phyloP scores from a whole-genome alignment of 2,888 invertebrate species.

The Latrodectus hesperus region DNA sequence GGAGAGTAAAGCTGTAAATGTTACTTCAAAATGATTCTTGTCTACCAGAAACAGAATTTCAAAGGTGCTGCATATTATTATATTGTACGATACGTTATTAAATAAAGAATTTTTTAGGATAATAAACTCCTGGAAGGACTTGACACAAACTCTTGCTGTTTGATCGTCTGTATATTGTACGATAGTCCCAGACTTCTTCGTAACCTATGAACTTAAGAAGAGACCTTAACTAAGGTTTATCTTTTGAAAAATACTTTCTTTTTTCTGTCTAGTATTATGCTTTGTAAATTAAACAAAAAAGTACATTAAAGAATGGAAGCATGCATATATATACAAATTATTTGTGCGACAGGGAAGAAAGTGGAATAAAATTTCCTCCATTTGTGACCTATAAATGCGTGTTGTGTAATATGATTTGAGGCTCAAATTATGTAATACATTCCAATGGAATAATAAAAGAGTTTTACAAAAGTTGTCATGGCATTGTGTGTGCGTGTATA shows the following conservation, averaged over 20 bases:
- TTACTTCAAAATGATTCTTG: conserved; percentile 61
- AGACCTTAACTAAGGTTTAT: conserved; percentile 35
- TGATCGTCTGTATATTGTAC: conserved; percentile 49
- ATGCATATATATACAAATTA: background rate
- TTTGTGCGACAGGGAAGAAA: conserved; percentile 40
- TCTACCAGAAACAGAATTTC: conserved; percentile 64
- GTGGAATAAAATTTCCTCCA: conserved; percentile 14
- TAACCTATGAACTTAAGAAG: conserved; percentile 23
- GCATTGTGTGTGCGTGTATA: background rate
- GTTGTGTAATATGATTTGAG: conserved; percentile 64
- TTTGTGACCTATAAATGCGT: conserved; percentile 59
- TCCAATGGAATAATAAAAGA: conserved; percentile 64
- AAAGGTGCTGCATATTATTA: conserved; percentile 67
- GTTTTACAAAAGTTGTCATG: conserved; percentile 27
- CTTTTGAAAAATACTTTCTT: conserved; percentile 22
- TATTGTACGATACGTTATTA: conserved; percentile 35
- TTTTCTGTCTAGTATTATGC: conserved; percentile 18
- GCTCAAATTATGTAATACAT: conserved; percentile 68
- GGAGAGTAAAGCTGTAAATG: conserved; percentile 49
- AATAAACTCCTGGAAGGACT: background rate
- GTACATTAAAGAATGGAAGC: too few species aligned
- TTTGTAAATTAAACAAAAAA: too few species aligned
- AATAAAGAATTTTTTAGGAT: conserved; percentile 2
- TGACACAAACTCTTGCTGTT: conserved; percentile 17
- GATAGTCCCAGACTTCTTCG: conserved; percentile 48